A percentile compares a stretch with the other conserved stretches of the same genome.
Evolutionary conservation across 2,113 vertebrate genomes (phyloP).

Genomic region (Pardalotus punctatus): DNA sequence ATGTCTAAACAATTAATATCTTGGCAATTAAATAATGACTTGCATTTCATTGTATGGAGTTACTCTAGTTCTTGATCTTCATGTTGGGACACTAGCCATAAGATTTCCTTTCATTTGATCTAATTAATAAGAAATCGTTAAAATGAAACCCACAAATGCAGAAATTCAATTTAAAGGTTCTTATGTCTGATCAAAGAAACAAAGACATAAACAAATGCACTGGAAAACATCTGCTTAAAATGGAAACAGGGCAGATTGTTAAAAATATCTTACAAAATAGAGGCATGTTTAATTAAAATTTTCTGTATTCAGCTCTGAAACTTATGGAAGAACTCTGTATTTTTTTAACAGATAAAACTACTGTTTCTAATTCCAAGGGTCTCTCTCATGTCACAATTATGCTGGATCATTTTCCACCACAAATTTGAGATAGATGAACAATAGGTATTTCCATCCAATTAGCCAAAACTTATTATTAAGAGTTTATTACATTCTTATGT

Average conservation of each 20-base stretch:
- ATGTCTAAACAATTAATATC: background rate
- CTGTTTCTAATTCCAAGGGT: background rate
- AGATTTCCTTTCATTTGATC: background rate
- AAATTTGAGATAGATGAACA: background rate
- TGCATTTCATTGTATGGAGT: background rate
- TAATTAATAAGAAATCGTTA: background rate
- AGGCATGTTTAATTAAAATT: background rate
- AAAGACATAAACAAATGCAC: background rate
- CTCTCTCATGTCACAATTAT: background rate
- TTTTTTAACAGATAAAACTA: background rate
- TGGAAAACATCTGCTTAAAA: background rate
- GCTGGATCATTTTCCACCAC: background rate
- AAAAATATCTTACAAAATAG: background rate
- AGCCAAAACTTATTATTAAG: background rate
- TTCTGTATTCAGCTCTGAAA: background rate
- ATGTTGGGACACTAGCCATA: background rate
- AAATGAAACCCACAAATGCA: background rate
- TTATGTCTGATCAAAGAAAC: background rate
- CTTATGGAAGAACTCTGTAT: background rate
- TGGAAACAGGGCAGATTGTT: background rate
- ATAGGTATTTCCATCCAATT: background rate
- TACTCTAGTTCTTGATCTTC: background rate
- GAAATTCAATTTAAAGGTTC: background rate
- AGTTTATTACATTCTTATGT: background rate
- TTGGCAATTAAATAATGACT: slow-evolving; percentile 9